Evolutionary conservation across 2,113 vertebrate species (phyloP).

Genomic region (Marmota flaviventris): DNA sequence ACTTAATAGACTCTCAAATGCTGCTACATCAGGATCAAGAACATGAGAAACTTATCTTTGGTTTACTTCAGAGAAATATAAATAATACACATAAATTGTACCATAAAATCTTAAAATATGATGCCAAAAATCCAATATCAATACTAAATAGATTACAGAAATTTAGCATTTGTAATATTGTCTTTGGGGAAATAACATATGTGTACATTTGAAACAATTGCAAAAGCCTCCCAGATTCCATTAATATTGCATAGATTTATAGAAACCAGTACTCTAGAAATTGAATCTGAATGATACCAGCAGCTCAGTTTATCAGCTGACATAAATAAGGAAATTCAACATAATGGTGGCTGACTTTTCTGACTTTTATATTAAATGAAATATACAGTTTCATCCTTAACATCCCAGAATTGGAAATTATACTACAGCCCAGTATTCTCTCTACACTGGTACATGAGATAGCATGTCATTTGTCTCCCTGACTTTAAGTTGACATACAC

Average conservation of each 20-base stretch:
- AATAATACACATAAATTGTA: constrained; percentile 81
- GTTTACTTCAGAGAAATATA: constrained; percentile 86
- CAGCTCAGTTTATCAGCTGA: constrained; percentile 72
- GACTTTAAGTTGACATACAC: background rate
- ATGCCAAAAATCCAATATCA: constrained; percentile 81
- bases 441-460: background rate
- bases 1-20: constrained; percentile 83
- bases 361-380: constrained; percentile 17
- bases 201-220: constrained; percentile 69
- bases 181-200: constrained; percentile 73
- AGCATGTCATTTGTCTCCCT: constrained; percentile 33
- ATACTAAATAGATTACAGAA: constrained; percentile 83
- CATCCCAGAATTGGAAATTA: constrained; percentile 64
- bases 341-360: constrained; percentile 70
- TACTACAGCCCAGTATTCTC: constrained; percentile 13
- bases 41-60: constrained; percentile 86
- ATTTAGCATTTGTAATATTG: constrained; percentile 82
- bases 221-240: constrained; percentile 73
- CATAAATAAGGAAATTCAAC: constrained; percentile 63
- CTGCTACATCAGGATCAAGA: constrained; percentile 79
- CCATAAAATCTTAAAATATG: constrained; percentile 86
- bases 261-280: constrained; percentile 74
- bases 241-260: constrained; percentile 80
- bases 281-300: constrained; percentile 71
- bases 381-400: constrained; percentile 73